phyloP scores from a whole-genome alignment of 2,888 invertebrate genomes.

The Slavum lentiscoides region DNA sequence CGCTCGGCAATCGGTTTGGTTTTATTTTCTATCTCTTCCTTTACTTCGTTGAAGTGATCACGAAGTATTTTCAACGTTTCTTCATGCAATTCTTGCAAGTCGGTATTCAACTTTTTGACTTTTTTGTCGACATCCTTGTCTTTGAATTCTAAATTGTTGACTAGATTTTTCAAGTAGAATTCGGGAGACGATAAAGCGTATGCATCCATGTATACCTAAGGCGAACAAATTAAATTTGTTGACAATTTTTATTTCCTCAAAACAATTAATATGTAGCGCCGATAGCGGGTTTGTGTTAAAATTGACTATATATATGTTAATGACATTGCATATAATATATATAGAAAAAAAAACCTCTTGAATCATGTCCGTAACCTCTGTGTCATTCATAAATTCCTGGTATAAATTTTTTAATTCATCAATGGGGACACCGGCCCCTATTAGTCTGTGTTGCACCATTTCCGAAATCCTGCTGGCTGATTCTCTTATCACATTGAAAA shows the following conservation, averaged over 20 bases:
- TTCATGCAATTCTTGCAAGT: conserved; percentile 29
- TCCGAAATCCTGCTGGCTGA: background rate
- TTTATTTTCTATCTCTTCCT: background rate
- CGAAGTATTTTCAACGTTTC: conserved; percentile 13
- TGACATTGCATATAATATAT: too few species aligned
- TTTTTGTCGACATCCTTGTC: conserved; percentile 31
- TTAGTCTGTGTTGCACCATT: conserved; percentile 8
- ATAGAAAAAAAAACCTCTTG: too few species aligned
- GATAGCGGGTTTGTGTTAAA: too few species aligned
- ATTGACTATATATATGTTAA: too few species aligned
- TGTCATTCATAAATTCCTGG: too few species aligned
- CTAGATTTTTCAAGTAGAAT: too few species aligned
- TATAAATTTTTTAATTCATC: background rate
- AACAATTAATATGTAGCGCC: too few species aligned
- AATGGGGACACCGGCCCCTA: conserved; percentile 3
- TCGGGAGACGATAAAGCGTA: too few species aligned
- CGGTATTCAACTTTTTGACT: conserved; percentile 13
- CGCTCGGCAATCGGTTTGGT: conserved; percentile 37
- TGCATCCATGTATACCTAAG: too few species aligned
- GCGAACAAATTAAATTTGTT: too few species aligned
- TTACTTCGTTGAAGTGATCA: background rate
- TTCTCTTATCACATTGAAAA: conserved; percentile 2
- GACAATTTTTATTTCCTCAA: too few species aligned
- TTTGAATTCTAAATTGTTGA: background rate
- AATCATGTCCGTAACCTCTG: too few species aligned